Evolutionary conservation across 2,113 vertebrate genomes (phyloP).

Genomic region (Orthonyx spaldingii): DNA sequence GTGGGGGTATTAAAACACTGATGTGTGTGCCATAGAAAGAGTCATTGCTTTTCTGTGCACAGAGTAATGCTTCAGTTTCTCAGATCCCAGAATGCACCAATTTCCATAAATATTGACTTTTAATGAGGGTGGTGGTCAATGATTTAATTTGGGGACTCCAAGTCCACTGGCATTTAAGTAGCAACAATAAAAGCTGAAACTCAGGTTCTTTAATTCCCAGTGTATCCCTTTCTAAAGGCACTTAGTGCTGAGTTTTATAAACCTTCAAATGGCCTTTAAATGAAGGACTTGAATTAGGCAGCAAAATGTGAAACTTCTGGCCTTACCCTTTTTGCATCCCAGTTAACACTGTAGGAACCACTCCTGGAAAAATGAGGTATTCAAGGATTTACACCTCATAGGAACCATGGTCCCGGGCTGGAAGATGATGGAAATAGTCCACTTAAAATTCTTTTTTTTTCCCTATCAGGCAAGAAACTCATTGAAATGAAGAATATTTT

Average conservation of each 20-base stretch:
- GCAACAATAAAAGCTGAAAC: background rate
- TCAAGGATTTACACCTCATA: background rate
- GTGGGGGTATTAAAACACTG: background rate
- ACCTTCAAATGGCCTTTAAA: background rate
- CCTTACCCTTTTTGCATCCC: background rate
- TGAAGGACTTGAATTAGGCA: background rate
- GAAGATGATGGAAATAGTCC: background rate
- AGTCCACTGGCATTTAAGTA: background rate
- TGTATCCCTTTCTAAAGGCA: background rate
- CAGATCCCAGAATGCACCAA: background rate
- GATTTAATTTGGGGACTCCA: constrained; percentile 8
- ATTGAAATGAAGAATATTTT: background rate
- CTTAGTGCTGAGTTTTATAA: background rate
- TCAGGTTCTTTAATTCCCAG: background rate
- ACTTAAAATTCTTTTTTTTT: background rate
- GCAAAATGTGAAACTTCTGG: background rate
- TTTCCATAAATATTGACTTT: constrained; percentile 40
- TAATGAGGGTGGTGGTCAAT: background rate
- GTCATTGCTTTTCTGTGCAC: background rate
- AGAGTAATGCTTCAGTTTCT: background rate
- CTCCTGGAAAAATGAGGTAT: background rate
- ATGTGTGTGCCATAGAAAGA: background rate
- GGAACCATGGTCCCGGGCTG: background rate
- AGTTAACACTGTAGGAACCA: background rate
- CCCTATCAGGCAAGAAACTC: background rate